A percentile compares a stretch with the other conserved stretches of the same genome.
phyloP scores from a whole-genome alignment of 1,140 invertebrate species.

The Drosophila lini region DNA sequence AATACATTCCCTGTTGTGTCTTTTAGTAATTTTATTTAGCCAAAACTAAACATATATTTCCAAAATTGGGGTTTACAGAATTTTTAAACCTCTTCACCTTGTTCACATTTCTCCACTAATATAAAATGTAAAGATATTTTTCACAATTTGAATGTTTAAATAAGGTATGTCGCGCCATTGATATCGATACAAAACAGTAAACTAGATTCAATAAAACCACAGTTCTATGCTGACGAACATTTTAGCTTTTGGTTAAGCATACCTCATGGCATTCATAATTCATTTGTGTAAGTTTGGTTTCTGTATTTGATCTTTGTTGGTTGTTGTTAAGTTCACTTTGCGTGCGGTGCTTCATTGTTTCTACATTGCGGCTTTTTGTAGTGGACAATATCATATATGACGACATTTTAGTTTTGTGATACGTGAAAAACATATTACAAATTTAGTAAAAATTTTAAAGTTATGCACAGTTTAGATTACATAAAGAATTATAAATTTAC shows the following conservation, averaged over 20 bases:
- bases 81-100: no score
- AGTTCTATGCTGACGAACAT: constrained; percentile 35
- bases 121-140: no score
- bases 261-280: constrained; percentile 44
- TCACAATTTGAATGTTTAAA: neutral
- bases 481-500: neutral
- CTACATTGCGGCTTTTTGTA: constrained; percentile 17
- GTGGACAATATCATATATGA: constrained; percentile 47
- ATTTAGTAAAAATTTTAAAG: neutral
- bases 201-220: constrained; percentile 46
- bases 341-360: constrained; percentile 56
- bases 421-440: constrained; percentile 5
- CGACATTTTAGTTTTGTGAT: constrained; percentile 18
- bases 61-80: no score
- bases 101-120: no score
- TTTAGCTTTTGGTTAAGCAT: constrained; percentile 56
- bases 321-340: constrained; percentile 48
- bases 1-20: no score
- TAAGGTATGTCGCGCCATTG: constrained; percentile 2
- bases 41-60: no score
- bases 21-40: no score
- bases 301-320: constrained; percentile 24
- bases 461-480: neutral
- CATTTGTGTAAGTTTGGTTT: constrained; percentile 53
- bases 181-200: constrained; percentile 20